Conservation (phyloP, 2,113 vertebrate species). For the Pardalotus punctatus region DNA sequence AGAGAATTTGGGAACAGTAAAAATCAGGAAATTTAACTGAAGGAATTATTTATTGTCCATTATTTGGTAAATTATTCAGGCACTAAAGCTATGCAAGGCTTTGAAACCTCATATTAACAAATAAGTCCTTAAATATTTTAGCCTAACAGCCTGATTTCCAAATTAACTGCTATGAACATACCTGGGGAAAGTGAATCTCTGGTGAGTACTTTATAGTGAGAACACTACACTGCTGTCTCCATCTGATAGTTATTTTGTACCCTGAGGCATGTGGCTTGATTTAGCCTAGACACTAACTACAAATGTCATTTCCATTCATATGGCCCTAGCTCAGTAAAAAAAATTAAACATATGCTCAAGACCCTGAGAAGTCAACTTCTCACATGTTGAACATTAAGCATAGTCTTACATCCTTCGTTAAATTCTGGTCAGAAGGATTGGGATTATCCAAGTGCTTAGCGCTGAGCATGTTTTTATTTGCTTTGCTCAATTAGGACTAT, state of each 20-base stretch:
- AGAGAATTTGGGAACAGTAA: background rate
- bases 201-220: background rate
- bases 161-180: background rate
- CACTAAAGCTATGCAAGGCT: background rate
- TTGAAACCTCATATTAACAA: background rate
- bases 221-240: background rate
- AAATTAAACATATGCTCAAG: conserved; percentile 26
- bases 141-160: background rate
- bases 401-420: background rate
- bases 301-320: conserved; percentile 49
- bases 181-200: background rate
- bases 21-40: background rate
- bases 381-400: conserved; percentile 11
- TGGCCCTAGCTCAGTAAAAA: conserved; percentile 3
- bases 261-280: conserved; percentile 32
- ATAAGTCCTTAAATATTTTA: background rate
- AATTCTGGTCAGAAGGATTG: background rate
- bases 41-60: background rate
- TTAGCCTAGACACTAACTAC: conserved; percentile 33
- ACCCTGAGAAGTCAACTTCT: conserved; percentile 12
- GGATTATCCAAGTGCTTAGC: background rate
- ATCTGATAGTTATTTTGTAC: conserved; percentile 28
- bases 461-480: conserved; percentile 46
- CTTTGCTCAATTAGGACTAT: conserved; percentile 43
- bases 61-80: background rate